Conservation (phyloP, 2,888 invertebrate genomes). For the Archips crataeganus region DNA sequence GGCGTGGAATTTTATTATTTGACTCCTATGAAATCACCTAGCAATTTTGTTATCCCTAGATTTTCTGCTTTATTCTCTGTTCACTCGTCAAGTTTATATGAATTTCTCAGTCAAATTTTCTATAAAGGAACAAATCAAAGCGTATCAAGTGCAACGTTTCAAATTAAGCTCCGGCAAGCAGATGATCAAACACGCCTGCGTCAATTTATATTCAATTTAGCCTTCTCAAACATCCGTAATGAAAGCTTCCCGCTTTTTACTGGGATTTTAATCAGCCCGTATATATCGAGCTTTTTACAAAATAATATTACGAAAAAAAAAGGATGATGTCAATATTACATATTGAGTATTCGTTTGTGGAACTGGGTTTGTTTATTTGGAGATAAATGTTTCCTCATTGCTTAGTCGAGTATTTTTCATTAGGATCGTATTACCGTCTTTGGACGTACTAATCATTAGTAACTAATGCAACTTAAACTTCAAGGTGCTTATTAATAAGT, state of each 20-base stretch:
- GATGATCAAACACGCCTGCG: constrained; percentile 56
- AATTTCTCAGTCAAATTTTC: not conserved
- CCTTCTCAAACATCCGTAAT: constrained; percentile 39
- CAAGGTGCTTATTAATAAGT: too few species aligned
- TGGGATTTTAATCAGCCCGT: constrained; percentile 26
- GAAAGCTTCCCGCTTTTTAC: constrained; percentile 28
- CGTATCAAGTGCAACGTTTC: constrained; percentile 46
- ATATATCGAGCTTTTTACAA: not conserved
- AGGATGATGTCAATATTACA: not conserved
- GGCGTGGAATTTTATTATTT: too few species aligned
- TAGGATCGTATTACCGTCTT: too few species aligned
- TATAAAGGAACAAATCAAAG: constrained; percentile 2
- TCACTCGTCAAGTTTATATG: not conserved
- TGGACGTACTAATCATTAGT: too few species aligned
- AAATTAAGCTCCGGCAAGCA: constrained; percentile 49
- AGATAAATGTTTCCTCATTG: too few species aligned
- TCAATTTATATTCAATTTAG: constrained; percentile 62
- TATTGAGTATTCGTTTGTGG: not conserved
- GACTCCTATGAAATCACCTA: too few species aligned
- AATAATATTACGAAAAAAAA: not conserved
- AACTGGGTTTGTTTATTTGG: not conserved
- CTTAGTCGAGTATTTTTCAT: too few species aligned
- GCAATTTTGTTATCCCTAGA: not conserved
- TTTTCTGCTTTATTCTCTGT: not conserved
- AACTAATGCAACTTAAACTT: too few species aligned